These are phyloP conservation scores for Prorops nasuta DNA, from an alignment of 1,140 invertebrate genomes.

Conservation along the genomic window DNA sequence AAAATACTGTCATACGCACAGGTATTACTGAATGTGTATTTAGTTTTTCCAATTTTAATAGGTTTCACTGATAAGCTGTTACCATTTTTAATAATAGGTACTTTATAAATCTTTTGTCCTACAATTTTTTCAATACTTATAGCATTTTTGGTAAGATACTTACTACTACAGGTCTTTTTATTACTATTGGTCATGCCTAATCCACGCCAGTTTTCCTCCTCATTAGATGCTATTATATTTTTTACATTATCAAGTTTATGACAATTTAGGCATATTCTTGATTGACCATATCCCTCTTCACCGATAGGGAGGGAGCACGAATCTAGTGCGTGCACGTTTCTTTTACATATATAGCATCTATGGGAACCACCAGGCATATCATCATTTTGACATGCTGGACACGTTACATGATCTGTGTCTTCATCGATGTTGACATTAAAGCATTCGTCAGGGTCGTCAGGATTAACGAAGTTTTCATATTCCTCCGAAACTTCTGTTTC, in stretches of 20 bases:
- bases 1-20: constrained; percentile 17
- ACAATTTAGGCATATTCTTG: too few relatives aligned
- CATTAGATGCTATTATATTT: constrained; percentile 1
- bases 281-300: too few relatives aligned
- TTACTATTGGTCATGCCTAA: too few relatives aligned
- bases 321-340: too few relatives aligned
- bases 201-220: constrained; percentile 22
- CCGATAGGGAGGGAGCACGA: too few relatives aligned
- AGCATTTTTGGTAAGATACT: not conserved
- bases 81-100: constrained; percentile 22
- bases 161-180: not conserved
- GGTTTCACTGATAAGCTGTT: not conserved
- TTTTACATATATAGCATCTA: too few relatives aligned
- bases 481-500: constrained; percentile 3
- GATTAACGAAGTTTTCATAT: not conserved
- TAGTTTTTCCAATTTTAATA: constrained; percentile 2
- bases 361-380: too few relatives aligned
- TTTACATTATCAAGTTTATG: too few relatives aligned
- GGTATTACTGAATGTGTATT: constrained; percentile 3
- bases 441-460: not conserved
- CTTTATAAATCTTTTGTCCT: constrained; percentile 9
- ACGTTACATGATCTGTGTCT: too few relatives aligned
- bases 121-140: constrained; percentile 4
- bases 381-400: too few relatives aligned
- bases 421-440: too few relatives aligned